A percentile compares a stretch with the other conserved stretches of the same genome.
These are phyloP conservation scores for Antechinus stuartii DNA, from an alignment of 2,113 vertebrate genomes.

Conservation along the genomic window DNA sequence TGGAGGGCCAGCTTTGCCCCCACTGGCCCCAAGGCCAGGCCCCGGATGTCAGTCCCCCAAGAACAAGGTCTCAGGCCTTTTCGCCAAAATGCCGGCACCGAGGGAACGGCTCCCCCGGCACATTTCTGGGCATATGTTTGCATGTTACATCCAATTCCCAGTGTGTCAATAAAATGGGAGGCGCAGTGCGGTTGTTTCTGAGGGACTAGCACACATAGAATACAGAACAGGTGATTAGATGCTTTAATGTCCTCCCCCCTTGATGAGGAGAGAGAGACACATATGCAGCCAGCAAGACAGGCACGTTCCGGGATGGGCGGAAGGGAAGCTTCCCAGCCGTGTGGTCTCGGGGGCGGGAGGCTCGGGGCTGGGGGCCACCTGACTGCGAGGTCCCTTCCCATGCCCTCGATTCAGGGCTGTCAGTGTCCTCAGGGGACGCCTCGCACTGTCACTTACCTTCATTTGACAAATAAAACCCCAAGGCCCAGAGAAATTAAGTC, in stretches of 20 bases:
- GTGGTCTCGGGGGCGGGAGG: not conserved
- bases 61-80: not conserved
- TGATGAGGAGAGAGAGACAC: not conserved
- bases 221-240: not conserved
- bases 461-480: not conserved
- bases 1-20: not conserved
- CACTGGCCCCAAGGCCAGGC: not conserved
- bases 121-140: not conserved
- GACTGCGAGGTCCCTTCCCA: not conserved
- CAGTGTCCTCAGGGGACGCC: not conserved
- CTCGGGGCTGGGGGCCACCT: not conserved
- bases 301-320: fast-evolving
- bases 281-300: not conserved
- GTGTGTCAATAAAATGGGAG: not conserved
- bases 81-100: not conserved
- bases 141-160: not conserved
- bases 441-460: not conserved
- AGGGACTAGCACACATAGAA: not conserved
- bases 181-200: not conserved
- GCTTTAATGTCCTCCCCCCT: not conserved
- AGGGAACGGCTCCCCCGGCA: not conserved
- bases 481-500: not conserved
- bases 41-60: not conserved
- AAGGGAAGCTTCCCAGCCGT: not conserved
- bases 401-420: not conserved